A percentile compares a stretch with the other conserved stretches of the same genome.
Evolutionary conservation across 2,888 invertebrate genomes (phyloP).

Genomic region (Thecophora atra): DNA sequence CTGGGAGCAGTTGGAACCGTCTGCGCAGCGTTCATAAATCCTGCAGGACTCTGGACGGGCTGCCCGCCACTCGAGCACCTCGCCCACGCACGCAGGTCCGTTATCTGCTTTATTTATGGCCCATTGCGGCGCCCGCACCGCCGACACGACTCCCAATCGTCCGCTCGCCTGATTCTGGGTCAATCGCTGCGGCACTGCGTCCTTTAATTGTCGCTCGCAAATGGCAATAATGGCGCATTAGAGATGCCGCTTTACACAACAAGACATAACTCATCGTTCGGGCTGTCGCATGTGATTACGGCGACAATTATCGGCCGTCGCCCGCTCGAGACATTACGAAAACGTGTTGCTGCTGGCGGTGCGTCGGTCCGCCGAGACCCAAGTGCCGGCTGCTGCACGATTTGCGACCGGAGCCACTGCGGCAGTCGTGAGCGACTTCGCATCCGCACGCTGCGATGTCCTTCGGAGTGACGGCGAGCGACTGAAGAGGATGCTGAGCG

Average conservation of each 20-base stretch:
- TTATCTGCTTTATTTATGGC: conserved; percentile 59
- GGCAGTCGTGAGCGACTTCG: background rate
- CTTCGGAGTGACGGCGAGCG: too few relatives aligned
- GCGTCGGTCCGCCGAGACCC: background rate
- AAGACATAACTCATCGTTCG: conserved; percentile 53
- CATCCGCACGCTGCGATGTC: background rate
- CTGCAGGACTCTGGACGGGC: conserved; percentile 13
- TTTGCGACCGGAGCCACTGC: background rate
- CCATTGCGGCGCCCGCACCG: conserved; percentile 56
- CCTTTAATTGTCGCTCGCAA: conserved; percentile 56
- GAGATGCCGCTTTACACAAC: conserved; percentile 52
- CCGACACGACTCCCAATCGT: background rate
- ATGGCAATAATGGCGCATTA: conserved; percentile 56
- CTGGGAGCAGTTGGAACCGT: background rate
- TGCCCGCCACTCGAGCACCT: conserved; percentile 13
- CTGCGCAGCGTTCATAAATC: background rate
- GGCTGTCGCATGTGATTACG: conserved; percentile 24
- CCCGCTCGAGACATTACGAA: conserved; percentile 14
- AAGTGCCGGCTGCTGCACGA: too few relatives aligned
- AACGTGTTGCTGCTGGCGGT: conserved; percentile 12
- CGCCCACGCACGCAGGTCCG: conserved; percentile 47
- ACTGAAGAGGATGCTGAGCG: conserved; percentile 45
- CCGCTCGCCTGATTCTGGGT: background rate
- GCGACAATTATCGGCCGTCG: conserved; percentile 27
- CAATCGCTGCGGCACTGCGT: background rate